Base-by-base conservation (phyloP, 2,797 vertebrate genomes). In the Sarcoramphus papa region DNA sequence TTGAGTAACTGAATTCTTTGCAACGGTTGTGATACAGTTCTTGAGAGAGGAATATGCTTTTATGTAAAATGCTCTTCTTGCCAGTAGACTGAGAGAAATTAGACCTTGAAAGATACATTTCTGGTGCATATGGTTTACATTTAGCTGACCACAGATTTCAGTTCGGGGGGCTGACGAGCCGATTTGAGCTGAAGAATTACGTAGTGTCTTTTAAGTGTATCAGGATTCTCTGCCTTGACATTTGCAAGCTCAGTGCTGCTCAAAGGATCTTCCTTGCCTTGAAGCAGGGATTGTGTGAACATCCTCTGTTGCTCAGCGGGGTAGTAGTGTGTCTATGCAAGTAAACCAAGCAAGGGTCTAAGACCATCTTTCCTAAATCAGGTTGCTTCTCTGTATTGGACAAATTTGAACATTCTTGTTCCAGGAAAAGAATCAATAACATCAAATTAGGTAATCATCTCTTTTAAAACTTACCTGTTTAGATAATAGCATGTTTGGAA, bases 371-470 rank as follows among this genome's bases (percentile, higher is more conserved):
- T 53, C 31, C 41, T 72, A 24, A 73, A 68, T 19, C 43, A n/a
- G 12, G 20, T 87, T 85, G 24, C 35, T 77, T 85, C 48, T 85
- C 41, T 41, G 1, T 64, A 9, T n/a, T 92, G 75, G 68, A 68
- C 28, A 72, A 64, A 89, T 51, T 47, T 37, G 37, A 93, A 87
- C 63, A 24, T 92, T 91, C 7, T 57, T 14, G 11, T 80, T 93
- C 27, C 45, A 85, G 57, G 64, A 53, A 65, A 74, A 88, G 24
- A 77, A 69, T 79, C 24, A 64, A 7, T 83, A 76, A 31, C 23
- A 41, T 76, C 27, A 45, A 47, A 43, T 64, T 31, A 37, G 17
- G 22, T 80, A 82, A 24, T 64, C 6, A 1, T 40, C 37, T 92
- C n/a, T 79, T 90, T 24, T 48, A 56, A 88, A 89, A 79, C 16